Percentiles rank a stretch among this genome's conserved stretches.
Conservation (phyloP, 2,113 vertebrate genomes). For the Alosa alosa region DNA sequence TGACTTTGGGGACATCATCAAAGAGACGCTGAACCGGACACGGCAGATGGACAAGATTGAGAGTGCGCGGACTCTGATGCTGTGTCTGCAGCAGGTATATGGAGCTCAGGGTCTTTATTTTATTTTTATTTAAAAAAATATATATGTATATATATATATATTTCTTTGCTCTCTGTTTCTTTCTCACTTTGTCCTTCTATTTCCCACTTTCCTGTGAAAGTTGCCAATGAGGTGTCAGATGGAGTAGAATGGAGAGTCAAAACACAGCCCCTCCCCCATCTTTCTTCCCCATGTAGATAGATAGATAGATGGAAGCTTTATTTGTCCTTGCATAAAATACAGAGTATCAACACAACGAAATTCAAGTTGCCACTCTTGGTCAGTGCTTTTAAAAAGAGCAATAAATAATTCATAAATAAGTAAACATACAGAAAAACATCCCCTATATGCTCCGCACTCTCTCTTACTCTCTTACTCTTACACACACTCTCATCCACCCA, state of each 20-base stretch:
- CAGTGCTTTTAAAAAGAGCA: too few species aligned
- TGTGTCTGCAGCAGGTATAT: slow-evolving; percentile 84
- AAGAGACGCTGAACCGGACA: slow-evolving; percentile 79
- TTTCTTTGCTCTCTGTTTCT: background rate
- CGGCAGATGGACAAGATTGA: slow-evolving; percentile 81
- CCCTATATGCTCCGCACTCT: too few species aligned
- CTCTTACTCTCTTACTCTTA: too few species aligned
- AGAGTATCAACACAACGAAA: too few species aligned
- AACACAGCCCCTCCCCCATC: background rate
- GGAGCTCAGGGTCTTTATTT: background rate
- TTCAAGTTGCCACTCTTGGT: too few species aligned
- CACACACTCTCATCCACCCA: too few species aligned
- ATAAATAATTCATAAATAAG: too few species aligned
- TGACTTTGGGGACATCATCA: slow-evolving; percentile 90
- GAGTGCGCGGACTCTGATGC: slow-evolving; percentile 78
- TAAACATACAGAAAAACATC: too few species aligned
- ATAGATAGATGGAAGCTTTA: too few species aligned
- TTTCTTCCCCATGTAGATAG: background rate
- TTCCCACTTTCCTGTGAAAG: background rate
- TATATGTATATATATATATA: background rate
- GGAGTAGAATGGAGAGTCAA: too few species aligned
- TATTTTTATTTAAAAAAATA: too few species aligned
- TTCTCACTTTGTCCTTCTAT: background rate
- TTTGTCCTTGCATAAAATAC: too few species aligned
- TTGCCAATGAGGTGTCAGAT: background rate